A percentile compares a stretch with the other conserved stretches of the same genome.
phyloP scores from a whole-genome alignment of 2,113 vertebrate genomes.

The human region DNA sequence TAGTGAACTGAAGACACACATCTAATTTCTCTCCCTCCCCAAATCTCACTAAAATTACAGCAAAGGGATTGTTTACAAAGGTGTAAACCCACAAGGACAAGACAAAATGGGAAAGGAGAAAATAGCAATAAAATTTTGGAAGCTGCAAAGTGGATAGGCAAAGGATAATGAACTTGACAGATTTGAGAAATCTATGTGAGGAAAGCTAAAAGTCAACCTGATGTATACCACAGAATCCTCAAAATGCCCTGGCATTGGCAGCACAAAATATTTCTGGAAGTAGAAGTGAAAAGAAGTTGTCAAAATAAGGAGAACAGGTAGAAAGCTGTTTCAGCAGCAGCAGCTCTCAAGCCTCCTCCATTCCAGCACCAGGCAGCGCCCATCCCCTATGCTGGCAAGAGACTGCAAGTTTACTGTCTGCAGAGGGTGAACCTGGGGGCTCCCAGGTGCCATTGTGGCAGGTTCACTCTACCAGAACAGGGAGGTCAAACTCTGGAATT shows the following conservation, averaged over 20 bases:
- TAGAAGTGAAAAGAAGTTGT: not conserved
- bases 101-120: conserved; percentile 36
- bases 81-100: conserved; percentile 45
- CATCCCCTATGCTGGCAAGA: accelerated
- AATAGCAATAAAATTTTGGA: not conserved
- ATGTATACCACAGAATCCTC: not conserved
- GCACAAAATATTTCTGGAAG: not conserved
- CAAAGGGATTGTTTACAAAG: not conserved
- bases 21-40: not conserved
- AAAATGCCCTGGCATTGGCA: not conserved
- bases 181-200: conserved; percentile 1
- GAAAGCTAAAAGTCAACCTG: not conserved
- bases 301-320: not conserved
- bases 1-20: not conserved
- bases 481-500: not conserved
- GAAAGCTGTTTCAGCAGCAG: not conserved
- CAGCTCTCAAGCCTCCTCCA: not conserved
- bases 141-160: not conserved
- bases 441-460: not conserved
- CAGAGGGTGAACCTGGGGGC: not conserved
- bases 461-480: not conserved
- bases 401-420: not conserved
- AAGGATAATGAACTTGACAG: conserved; percentile 39
- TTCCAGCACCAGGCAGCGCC: not conserved
- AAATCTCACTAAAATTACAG: not conserved